Percentiles rank a stretch among this genome's conserved stretches.
These are phyloP conservation scores for Pogonomyrmex californicus DNA, from an alignment of 1,140 invertebrate genomes.

Conservation along the genomic window DNA sequence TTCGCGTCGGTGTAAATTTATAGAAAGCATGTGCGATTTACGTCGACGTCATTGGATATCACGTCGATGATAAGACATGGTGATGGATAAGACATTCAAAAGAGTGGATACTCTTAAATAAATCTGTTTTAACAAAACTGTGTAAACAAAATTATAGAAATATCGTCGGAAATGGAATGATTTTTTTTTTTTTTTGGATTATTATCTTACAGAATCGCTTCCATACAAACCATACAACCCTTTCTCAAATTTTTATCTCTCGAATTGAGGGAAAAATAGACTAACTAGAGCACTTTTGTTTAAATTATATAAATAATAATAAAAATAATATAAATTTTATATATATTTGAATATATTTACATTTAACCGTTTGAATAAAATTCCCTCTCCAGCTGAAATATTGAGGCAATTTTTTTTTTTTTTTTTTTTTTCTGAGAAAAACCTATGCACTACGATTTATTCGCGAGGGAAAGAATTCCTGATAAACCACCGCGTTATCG, in stretches of 20 bases:
- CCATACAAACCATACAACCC: background rate
- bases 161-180: background rate
- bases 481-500: conserved; percentile 36
- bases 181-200: too few relatives aligned
- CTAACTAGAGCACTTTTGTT: background rate
- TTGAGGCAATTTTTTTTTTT: conserved; percentile 13
- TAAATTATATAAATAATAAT: background rate
- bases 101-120: background rate
- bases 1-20: background rate
- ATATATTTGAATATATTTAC: conserved; percentile 14
- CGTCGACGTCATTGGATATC: background rate
- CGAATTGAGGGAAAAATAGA: background rate
- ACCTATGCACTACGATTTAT: background rate
- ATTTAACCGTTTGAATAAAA: background rate
- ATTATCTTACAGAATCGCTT: background rate
- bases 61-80: background rate
- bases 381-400: conserved; percentile 1
- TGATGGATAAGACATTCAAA: background rate
- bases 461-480: conserved; percentile 33
- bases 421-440: background rate
- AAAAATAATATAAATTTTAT: background rate
- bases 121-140: background rate
- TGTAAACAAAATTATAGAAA: background rate
- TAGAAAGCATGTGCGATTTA: background rate
- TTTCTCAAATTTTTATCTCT: background rate